Evolutionary conservation across 2,888 invertebrate species (phyloP).

Genomic region (Drosophila testacea): DNA sequence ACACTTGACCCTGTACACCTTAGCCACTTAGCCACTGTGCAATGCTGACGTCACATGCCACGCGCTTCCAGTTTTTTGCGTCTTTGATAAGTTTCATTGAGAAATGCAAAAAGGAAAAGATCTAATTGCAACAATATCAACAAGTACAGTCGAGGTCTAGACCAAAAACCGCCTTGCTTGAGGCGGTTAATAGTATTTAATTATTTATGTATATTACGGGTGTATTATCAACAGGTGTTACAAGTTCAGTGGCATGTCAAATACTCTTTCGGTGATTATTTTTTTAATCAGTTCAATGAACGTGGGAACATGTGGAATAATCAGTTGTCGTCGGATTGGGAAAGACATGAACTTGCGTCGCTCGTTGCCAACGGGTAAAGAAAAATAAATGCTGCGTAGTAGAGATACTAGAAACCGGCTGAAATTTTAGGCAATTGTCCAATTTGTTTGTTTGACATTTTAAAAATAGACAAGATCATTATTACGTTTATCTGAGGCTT

Average conservation of each 20-base stretch:
- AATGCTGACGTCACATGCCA: constrained; percentile 48
- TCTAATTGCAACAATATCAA: constrained; percentile 26
- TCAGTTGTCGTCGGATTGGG: background rate
- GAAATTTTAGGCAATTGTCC: constrained; percentile 53
- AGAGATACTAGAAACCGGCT: constrained; percentile 14
- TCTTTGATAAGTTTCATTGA: constrained; percentile 38
- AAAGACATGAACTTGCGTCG: constrained; percentile 35
- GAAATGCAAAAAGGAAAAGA: constrained; percentile 23
- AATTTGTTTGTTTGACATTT: constrained; percentile 53
- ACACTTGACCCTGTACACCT: background rate
- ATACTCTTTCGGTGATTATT: constrained; percentile 2
- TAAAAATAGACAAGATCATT: constrained; percentile 42
- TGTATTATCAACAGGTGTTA: constrained; percentile 32
- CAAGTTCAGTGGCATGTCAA: constrained; percentile 46
- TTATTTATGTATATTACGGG: background rate
- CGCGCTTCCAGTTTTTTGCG: constrained; percentile 50
- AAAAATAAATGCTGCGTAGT: constrained; percentile 55
- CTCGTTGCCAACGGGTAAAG: constrained; percentile 51
- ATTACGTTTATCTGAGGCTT: background rate
- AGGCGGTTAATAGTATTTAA: background rate
- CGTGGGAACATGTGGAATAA: constrained; percentile 52
- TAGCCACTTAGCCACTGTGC: constrained; percentile 35
- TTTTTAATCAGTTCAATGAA: constrained; percentile 68
- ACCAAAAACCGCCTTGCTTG: constrained; percentile 12
- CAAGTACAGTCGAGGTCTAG: constrained; percentile 10